These are phyloP conservation scores for Cotesia glomerata DNA, from an alignment of 1,140 invertebrate genomes.

Conservation along the genomic window DNA sequence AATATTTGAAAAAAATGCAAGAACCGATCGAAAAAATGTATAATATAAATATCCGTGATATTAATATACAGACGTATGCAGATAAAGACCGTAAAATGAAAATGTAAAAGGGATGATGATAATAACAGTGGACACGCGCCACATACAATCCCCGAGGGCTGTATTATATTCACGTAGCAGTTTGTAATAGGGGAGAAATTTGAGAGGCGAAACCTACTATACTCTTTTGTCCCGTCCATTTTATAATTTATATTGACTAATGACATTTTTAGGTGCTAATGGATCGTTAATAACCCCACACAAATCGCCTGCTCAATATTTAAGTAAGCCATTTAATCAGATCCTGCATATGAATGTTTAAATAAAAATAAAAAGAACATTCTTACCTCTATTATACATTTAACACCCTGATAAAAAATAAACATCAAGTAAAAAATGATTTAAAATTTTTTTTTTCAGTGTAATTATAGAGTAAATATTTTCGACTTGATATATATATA, in stretches of 20 bases:
- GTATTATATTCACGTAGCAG: constrained; percentile 32
- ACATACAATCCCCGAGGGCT: constrained; percentile 25
- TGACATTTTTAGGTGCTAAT: constrained; percentile 49
- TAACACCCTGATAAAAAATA: too few species aligned
- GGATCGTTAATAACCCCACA: constrained; percentile 52
- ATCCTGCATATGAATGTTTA: constrained; percentile 33
- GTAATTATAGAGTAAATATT: too few species aligned
- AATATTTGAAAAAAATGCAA: too few species aligned
- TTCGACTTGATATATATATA: too few species aligned
- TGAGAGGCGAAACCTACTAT: constrained; percentile 16
- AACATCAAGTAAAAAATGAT: too few species aligned
- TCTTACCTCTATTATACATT: too few species aligned
- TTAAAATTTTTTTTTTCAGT: too few species aligned
- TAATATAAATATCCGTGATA: too few species aligned
- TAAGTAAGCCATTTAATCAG: constrained; percentile 11
- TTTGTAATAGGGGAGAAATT: constrained; percentile 24
- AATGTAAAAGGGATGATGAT: constrained; percentile 2
- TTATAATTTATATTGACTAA: constrained; percentile 17
- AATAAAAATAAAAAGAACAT: too few species aligned
- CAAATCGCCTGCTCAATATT: constrained; percentile 28
- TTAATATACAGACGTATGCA: background rate
- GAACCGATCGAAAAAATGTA: too few species aligned
- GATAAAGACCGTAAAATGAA: background rate
- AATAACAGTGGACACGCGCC: constrained; percentile 24
- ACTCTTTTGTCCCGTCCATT: background rate